phyloP scores from a whole-genome alignment of 2,888 invertebrate species.

The Artemia sinica region DNA sequence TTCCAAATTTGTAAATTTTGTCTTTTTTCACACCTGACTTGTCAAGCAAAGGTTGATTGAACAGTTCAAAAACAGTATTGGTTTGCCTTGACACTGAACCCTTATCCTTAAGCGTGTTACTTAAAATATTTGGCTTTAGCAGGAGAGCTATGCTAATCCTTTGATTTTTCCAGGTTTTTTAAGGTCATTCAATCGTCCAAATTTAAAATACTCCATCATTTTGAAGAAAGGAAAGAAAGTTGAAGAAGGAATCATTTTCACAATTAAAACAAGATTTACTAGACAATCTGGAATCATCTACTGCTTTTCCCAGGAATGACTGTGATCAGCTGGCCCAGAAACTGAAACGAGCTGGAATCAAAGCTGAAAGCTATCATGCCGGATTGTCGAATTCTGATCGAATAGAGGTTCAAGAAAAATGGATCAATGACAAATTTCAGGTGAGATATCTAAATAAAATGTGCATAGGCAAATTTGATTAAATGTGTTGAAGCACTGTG shows the following conservation, averaged over 20 bases:
- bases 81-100: constrained; percentile 2
- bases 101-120: no score
- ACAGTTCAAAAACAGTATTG: not conserved
- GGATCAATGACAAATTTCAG: constrained; percentile 63
- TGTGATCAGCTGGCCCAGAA: constrained; percentile 58
- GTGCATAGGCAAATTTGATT: no score
- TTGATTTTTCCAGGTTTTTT: constrained; percentile 46
- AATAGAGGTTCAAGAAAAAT: constrained; percentile 55
- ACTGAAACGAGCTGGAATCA: constrained; percentile 44
- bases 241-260: constrained; percentile 49
- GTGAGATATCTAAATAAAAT: constrained; percentile 28
- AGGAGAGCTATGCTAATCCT: no score
- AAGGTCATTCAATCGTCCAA: constrained; percentile 85
- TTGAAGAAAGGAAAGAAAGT: constrained; percentile 59
- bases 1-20: not conserved
- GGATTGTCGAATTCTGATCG: constrained; percentile 54
- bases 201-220: constrained; percentile 66
- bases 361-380: constrained; percentile 74
- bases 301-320: constrained; percentile 77
- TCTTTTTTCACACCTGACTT: not conserved
- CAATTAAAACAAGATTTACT: constrained; percentile 52
- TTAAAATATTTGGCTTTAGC: no score
- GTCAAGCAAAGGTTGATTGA: not conserved
- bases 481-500: no score
- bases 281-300: constrained; percentile 75